phyloP scores from a whole-genome alignment of 1,140 invertebrate genomes.

The Drosophila teissieri region DNA sequence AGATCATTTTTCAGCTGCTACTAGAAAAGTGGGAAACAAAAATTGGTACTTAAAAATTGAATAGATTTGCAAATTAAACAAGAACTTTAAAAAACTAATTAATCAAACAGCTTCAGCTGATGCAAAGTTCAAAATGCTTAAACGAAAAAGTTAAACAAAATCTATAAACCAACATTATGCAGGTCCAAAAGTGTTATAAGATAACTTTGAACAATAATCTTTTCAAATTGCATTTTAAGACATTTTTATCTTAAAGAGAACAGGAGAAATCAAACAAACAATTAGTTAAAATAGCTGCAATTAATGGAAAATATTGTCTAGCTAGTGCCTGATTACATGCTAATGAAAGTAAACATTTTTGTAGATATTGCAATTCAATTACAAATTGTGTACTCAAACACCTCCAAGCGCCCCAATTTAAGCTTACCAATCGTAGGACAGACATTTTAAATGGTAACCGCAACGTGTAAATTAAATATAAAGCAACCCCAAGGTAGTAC shows the following conservation, averaged over 20 bases:
- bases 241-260: slow-evolving; percentile 40
- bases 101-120: slow-evolving; percentile 27
- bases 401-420: slow-evolving; percentile 45
- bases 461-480: slow-evolving; percentile 32
- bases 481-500: slow-evolving; percentile 44
- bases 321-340: slow-evolving; percentile 51
- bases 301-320: slow-evolving; percentile 34
- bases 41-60: slow-evolving; percentile 73
- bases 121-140: slow-evolving; percentile 42
- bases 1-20: slow-evolving; percentile 39
- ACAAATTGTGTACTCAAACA: slow-evolving; percentile 10
- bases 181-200: slow-evolving; percentile 79
- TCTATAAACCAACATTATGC: slow-evolving; percentile 54
- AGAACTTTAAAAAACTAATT: slow-evolving; percentile 34
- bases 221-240: slow-evolving; percentile 77
- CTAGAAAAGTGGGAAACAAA: slow-evolving; percentile 21
- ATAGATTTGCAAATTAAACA: slow-evolving; percentile 51
- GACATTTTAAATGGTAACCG: slow-evolving; percentile 30
- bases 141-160: slow-evolving; percentile 38
- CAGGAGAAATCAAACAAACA: slow-evolving; percentile 18
- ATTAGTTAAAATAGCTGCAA: slow-evolving; percentile 40
- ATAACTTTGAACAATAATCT: slow-evolving; percentile 80
- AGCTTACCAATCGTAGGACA: slow-evolving; percentile 31
- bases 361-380: slow-evolving; percentile 49
- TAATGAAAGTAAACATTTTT: slow-evolving; percentile 19